Evolutionary conservation across 2,797 vertebrate species (phyloP).

Genomic region (Enteromius anoplus): DNA sequence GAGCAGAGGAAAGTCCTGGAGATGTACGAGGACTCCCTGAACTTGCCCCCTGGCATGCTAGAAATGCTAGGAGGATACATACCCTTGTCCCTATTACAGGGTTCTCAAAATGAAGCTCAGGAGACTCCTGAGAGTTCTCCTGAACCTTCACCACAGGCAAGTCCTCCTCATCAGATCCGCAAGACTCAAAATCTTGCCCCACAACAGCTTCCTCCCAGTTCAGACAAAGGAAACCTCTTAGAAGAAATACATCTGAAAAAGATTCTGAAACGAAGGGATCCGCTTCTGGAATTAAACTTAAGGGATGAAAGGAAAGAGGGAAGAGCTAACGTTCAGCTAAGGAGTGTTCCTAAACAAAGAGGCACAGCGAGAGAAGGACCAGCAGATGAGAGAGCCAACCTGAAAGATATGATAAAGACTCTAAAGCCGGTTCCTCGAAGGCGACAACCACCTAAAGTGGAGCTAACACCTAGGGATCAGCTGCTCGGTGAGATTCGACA

Average conservation of each 20-base stretch:
- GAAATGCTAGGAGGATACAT: slow-evolving; percentile 86
- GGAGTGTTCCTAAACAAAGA: slow-evolving; percentile 67
- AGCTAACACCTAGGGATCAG: slow-evolving; percentile 88
- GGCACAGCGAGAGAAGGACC: slow-evolving; percentile 51
- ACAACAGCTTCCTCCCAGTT: slow-evolving; percentile 47
- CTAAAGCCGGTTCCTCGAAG: slow-evolving; percentile 90
- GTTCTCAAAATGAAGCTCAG: slow-evolving; percentile 52
- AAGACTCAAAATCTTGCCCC: slow-evolving; percentile 59
- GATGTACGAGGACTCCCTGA: slow-evolving; percentile 85
- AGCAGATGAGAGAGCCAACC: slow-evolving; percentile 82
- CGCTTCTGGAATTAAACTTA: slow-evolving; percentile 72
- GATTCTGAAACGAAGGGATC: slow-evolving; percentile 77
- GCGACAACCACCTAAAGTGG: slow-evolving; percentile 85
- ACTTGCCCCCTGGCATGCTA: slow-evolving; percentile 88
- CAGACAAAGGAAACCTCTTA: slow-evolving; percentile 71
- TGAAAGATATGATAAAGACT: slow-evolving; percentile 90
- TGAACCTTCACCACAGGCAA: slow-evolving; percentile 39
- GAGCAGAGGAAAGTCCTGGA: slow-evolving; percentile 87
- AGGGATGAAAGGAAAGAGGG: slow-evolving; percentile 66
- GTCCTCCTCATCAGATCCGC: slow-evolving; percentile 48
- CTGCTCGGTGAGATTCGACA: slow-evolving; percentile 91
- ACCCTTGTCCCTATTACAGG: slow-evolving; percentile 74
- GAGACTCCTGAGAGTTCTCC: slow-evolving; percentile 12
- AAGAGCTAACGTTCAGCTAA: slow-evolving; percentile 70
- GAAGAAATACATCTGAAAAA: slow-evolving; percentile 83